phyloP scores from a whole-genome alignment of 2,888 invertebrate genomes.

The Fissipunctia ypsillon region DNA sequence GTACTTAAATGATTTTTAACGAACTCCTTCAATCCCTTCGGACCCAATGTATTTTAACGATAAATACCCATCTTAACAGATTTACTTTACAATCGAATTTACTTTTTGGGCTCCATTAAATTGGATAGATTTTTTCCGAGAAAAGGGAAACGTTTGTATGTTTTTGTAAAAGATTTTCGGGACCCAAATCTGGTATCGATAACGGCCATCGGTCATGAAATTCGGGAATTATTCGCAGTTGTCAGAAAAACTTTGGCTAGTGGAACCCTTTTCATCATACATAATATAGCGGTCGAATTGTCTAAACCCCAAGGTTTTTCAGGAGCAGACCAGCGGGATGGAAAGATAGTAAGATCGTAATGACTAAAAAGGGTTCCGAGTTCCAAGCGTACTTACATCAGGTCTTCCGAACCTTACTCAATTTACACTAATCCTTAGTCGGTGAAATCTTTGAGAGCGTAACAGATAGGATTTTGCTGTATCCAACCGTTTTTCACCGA shows the following conservation, averaged over 20 bases:
- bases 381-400: constrained; percentile 44
- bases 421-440: constrained; percentile 67
- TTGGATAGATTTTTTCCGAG: constrained; percentile 26
- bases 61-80: constrained; percentile 22
- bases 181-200: constrained; percentile 48
- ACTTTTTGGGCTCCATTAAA: constrained; percentile 16
- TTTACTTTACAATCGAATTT: constrained; percentile 50
- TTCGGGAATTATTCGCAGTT: constrained; percentile 55
- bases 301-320: constrained; percentile 58
- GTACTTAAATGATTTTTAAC: constrained; percentile 59
- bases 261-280: constrained; percentile 66
- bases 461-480: constrained; percentile 56
- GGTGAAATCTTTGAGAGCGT: constrained; percentile 55
- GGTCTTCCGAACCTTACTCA: constrained; percentile 57
- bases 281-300: constrained; percentile 62
- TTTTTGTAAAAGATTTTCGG: constrained; percentile 39
- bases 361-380: constrained; percentile 62
- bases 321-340: constrained; percentile 44
- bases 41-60: constrained; percentile 45
- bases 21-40: constrained; percentile 45
- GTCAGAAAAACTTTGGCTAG: constrained; percentile 56
- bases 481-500: constrained; percentile 43
- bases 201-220: constrained; percentile 44
- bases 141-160: constrained; percentile 16
- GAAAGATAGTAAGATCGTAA: constrained; percentile 65